Evolutionary conservation across 1,140 invertebrate genomes (phyloP).

Genomic region (Matsumurasca onukii): DNA sequence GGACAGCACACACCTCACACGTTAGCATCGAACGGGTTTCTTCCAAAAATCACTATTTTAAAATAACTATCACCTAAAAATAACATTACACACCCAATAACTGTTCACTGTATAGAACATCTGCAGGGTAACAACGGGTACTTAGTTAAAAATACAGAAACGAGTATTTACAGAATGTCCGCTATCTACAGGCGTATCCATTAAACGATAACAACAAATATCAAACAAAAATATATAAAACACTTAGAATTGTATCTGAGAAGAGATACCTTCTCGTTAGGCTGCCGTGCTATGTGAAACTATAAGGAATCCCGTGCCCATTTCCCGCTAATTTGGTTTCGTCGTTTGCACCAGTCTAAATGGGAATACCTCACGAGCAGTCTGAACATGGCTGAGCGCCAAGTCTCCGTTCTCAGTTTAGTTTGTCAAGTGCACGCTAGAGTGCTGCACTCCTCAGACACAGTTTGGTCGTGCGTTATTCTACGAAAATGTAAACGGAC

Average conservation of each 20-base stretch:
- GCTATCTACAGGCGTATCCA: neutral
- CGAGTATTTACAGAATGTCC: neutral
- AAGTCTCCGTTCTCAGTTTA: neutral
- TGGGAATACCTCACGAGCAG: neutral
- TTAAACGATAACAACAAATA: neutral
- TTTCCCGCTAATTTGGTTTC: slow-evolving; percentile 21
- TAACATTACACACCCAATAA: neutral
- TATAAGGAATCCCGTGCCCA: slow-evolving; percentile 1
- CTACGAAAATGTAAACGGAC: too few species aligned
- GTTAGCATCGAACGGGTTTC: neutral
- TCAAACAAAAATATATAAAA: neutral
- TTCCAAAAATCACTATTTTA: neutral
- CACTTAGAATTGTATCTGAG: neutral
- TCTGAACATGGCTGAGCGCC: neutral
- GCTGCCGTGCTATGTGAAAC: neutral
- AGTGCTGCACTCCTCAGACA: slow-evolving; percentile 12
- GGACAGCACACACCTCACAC: neutral
- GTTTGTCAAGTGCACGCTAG: neutral
- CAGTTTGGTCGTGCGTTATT: too few species aligned
- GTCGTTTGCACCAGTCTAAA: slow-evolving; percentile 23
- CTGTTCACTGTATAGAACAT: neutral
- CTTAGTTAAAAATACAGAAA: too few species aligned
- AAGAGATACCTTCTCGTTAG: neutral
- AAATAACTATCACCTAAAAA: neutral
- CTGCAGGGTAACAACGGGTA: neutral